Evolutionary conservation across 2,797 vertebrate genomes (phyloP).

Genomic region (Hippopotamyrus pictus): DNA sequence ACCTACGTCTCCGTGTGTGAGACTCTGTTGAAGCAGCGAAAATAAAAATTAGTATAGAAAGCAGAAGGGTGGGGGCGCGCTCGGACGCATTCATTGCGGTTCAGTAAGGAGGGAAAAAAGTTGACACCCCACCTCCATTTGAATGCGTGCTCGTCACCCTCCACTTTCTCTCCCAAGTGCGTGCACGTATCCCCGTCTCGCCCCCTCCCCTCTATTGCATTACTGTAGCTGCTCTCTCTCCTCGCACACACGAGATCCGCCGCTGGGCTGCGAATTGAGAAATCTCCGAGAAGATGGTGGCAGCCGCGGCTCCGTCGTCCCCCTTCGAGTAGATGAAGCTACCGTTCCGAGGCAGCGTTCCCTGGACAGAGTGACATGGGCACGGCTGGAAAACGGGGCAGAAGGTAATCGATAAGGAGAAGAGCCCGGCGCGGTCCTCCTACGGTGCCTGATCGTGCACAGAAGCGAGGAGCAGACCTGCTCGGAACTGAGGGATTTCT

Average conservation of each 20-base stretch:
- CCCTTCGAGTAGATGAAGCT: conserved; percentile 26
- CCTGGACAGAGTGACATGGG: conserved; percentile 22
- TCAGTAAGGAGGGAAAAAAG: conserved; percentile 14
- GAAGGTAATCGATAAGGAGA: background rate
- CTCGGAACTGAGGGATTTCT: conserved; percentile 29
- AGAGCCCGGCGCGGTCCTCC: background rate
- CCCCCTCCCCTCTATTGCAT: conserved; percentile 10
- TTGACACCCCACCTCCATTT: conserved; percentile 30
- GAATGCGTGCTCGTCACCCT: conserved; percentile 39
- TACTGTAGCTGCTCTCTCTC: conserved; percentile 5
- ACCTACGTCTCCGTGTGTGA: background rate
- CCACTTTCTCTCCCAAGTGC: conserved; percentile 31
- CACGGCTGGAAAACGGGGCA: background rate
- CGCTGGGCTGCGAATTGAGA: conserved; percentile 18
- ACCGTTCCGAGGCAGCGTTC: conserved; percentile 12
- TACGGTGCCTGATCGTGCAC: conserved; percentile 17
- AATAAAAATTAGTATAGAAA: background rate
- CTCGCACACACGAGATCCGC: conserved; percentile 21
- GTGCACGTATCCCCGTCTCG: conserved; percentile 38
- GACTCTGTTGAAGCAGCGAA: background rate
- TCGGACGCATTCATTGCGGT: conserved; percentile 33
- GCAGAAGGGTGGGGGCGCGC: background rate
- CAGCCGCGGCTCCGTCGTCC: conserved; percentile 29
- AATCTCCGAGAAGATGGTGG: conserved; percentile 52
- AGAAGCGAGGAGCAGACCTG: conserved; percentile 22